Conservation (phyloP, 1,140 invertebrate species). For the Drosophila leontia region DNA sequence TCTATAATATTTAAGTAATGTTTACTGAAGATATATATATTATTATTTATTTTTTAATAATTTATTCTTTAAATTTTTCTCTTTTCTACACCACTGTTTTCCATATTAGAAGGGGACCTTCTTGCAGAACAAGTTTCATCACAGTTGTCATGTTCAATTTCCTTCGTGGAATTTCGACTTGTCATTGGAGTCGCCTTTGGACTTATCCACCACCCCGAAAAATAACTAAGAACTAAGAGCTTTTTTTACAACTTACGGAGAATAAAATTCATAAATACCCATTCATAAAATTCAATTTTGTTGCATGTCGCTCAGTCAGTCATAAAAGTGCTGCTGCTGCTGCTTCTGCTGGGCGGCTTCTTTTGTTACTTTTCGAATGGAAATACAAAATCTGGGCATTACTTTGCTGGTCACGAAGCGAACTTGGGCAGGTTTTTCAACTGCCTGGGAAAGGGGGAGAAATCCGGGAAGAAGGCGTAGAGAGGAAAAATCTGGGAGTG, state of each 20-base stretch:
- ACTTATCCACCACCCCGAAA: slow-evolving; percentile 27
- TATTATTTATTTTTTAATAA: not conserved
- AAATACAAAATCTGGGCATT: slow-evolving; percentile 77
- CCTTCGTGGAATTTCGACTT: slow-evolving; percentile 61
- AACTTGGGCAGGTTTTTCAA: slow-evolving; percentile 49
- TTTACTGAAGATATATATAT: too few species aligned
- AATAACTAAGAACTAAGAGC: slow-evolving; percentile 54
- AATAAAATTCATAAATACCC: slow-evolving; percentile 82
- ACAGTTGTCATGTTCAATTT: slow-evolving; percentile 81
- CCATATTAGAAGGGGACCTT: slow-evolving; percentile 4
- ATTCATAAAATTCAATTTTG: slow-evolving; percentile 84
- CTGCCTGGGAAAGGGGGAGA: not conserved
- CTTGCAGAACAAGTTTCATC: slow-evolving; percentile 65
- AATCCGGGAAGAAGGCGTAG: not conserved
- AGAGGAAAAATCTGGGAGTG: slow-evolving; percentile 33
- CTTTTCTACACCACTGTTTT: slow-evolving; percentile 40
- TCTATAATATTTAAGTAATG: too few species aligned
- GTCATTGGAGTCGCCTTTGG: slow-evolving; percentile 53
- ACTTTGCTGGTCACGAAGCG: slow-evolving; percentile 73
- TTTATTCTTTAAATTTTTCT: not conserved
- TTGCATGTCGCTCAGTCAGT: slow-evolving; percentile 70
- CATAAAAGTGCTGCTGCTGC: slow-evolving; percentile 72
- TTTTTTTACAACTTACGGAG: slow-evolving; percentile 55
- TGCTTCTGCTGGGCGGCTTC: slow-evolving; percentile 65
- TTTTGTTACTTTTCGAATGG: slow-evolving; percentile 67